Conservation (phyloP, 2,888 invertebrate species). For the Idaea straminata region DNA sequence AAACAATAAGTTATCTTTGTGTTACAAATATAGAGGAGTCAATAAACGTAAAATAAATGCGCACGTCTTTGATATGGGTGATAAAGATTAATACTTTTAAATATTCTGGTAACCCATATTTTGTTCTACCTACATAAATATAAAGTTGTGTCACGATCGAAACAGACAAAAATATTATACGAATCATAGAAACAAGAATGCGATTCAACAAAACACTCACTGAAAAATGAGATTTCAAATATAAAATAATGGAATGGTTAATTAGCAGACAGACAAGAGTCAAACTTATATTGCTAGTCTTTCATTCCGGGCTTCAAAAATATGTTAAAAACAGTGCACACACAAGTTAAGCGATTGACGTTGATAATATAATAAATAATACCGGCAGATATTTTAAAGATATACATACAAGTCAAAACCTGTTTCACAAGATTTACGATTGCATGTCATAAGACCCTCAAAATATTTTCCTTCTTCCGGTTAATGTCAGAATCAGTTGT, state of each 20-base stretch:
- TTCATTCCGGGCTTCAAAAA: no score
- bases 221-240: no score
- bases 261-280: no score
- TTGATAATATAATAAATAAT: no score
- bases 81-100: neutral
- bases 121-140: neutral
- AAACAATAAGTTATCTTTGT: neutral
- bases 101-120: neutral
- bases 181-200: neutral
- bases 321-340: no score
- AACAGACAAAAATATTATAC: neutral
- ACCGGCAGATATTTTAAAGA: neutral
- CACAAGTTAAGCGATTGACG: no score
- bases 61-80: neutral
- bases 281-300: no score
- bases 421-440: constrained; percentile 20
- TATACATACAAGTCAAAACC: constrained; percentile 15
- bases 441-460: constrained; percentile 21
- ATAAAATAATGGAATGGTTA: no score
- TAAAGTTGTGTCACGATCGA: neutral
- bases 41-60: constrained; percentile 4
- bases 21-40: neutral
- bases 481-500: constrained; percentile 9
- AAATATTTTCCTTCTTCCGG: constrained; percentile 32
- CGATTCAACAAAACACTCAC: no score